Conservation (phyloP, 1,140 invertebrate species). For the Steinernema khuongi region DNA sequence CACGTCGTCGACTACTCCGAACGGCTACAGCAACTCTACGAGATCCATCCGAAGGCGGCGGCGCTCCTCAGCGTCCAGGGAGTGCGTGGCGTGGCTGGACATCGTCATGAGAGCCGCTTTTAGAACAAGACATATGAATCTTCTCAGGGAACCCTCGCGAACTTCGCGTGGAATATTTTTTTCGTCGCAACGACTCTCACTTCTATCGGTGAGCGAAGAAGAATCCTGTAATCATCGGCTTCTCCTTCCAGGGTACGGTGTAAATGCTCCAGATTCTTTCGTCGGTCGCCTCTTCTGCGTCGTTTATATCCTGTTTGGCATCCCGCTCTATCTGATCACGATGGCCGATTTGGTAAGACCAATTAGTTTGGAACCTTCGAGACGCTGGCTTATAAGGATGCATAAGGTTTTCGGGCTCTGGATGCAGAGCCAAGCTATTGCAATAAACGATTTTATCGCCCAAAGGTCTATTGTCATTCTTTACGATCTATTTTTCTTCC, state of each 20-base stretch:
- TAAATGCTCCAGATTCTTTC: conserved; percentile 49
- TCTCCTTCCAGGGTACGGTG: conserved; percentile 44
- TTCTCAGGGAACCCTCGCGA: conserved; percentile 32
- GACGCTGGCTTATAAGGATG: too few species aligned
- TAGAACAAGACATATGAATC: conserved; percentile 21
- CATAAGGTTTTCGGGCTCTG: too few species aligned
- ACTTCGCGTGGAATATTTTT: conserved; percentile 54
- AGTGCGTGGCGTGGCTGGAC: conserved; percentile 20
- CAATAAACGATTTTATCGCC: too few species aligned
- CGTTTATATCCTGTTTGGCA: conserved; percentile 51
- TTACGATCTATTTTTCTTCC: too few species aligned
- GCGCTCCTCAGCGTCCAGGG: conserved; percentile 25
- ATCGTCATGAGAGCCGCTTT: background rate
- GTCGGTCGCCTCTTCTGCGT: conserved; percentile 53
- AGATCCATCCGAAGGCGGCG: conserved; percentile 24
- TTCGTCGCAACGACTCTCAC: conserved; percentile 55
- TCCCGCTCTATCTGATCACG: conserved; percentile 56
- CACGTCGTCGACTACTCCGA: conserved; percentile 31
- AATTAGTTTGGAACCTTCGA: too few species aligned
- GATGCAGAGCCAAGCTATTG: too few species aligned
- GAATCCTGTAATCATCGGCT: background rate
- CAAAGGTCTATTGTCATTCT: too few species aligned
- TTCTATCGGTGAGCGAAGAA: conserved; percentile 32
- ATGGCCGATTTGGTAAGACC: conserved; percentile 55
- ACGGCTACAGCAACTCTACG: conserved; percentile 32